A percentile compares a stretch with the other conserved stretches of the same genome.
Conservation (phyloP, 2,888 invertebrate species). For the Drosophila paranaensis region DNA sequence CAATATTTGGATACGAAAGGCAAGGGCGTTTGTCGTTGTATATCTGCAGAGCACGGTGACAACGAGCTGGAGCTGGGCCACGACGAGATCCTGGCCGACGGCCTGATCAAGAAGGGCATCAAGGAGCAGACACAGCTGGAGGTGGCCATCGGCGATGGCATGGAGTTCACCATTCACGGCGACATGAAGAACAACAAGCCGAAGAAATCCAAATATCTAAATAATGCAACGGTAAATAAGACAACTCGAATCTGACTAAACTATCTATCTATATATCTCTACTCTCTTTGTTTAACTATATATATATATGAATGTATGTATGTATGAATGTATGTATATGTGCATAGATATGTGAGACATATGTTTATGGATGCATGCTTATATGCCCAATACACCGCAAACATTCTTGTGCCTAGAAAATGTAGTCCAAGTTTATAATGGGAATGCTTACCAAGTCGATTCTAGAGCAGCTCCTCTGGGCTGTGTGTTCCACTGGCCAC, state of each 20-base stretch:
- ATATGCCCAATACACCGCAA: background rate
- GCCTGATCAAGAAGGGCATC: slow-evolving; percentile 93
- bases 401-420: background rate
- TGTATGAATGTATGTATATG: slow-evolving; percentile 13
- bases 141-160: slow-evolving; percentile 96
- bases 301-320: slow-evolving; percentile 26
- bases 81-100: slow-evolving; percentile 92
- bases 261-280: background rate
- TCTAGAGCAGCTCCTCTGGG: too few relatives aligned
- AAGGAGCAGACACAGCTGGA: slow-evolving; percentile 95
- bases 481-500: too few relatives aligned
- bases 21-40: slow-evolving; percentile 87
- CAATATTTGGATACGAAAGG: slow-evolving; percentile 84
- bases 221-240: slow-evolving; percentile 89
- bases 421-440: too few relatives aligned
- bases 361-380: background rate
- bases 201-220: slow-evolving; percentile 92
- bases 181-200: slow-evolving; percentile 92
- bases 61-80: slow-evolving; percentile 88
- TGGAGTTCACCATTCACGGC: slow-evolving; percentile 97
- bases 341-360: slow-evolving; percentile 27
- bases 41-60: slow-evolving; percentile 89
- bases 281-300: background rate
- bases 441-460: too few relatives aligned
- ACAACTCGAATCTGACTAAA: slow-evolving; percentile 30